Base-by-base conservation (phyloP, 2,113 vertebrate species). In the Oceanodroma tethys region DNA sequence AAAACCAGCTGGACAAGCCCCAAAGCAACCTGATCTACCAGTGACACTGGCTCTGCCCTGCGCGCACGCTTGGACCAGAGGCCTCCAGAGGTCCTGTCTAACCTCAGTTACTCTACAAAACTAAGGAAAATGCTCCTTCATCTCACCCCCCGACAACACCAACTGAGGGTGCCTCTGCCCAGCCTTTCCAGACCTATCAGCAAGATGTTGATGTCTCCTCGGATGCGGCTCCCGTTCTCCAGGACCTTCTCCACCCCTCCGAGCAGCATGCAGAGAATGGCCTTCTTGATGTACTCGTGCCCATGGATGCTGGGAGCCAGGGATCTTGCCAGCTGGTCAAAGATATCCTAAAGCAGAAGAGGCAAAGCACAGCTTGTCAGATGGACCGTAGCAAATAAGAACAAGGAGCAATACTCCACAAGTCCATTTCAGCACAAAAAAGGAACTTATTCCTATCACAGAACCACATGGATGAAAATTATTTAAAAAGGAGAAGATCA, bases 281-380 rank as follows among this genome's bases (percentile, higher is more conserved):
- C 99, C 94, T 99, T 99, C 98, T 99, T 99, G 84, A 99, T 99
- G 95, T 99, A 99, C 71, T 99, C 98, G 0, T 99, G 99, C 5
- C 99, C 99, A 1, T 99, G 99, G 97, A 99, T 99, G 50, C 99
- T 99, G 67, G 99, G 99, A 34, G 99, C 99, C 96, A 99, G 85
- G 3, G 99, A 99, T 29, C 84, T 98, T 2, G 99, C 96, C 94
- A 99, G 97, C 98, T 99, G 99, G 55, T 99, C 97, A 78, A 99
- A 99, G 78, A 99, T 98, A 36, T 99, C 98, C 99, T 99, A 72
- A 13, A 22, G 60, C 43, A 95, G 43, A 94, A 52, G 26, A 85
- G 36, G 38, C 21, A 86, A 26, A 74, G 53, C 32, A 53, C 0
- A 0, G 12, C 23, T 22, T 0, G 0, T 95, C 36, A 94, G 23